Conservation (phyloP, 1,140 invertebrate genomes). For the Zeugodacus cucurbitae region DNA sequence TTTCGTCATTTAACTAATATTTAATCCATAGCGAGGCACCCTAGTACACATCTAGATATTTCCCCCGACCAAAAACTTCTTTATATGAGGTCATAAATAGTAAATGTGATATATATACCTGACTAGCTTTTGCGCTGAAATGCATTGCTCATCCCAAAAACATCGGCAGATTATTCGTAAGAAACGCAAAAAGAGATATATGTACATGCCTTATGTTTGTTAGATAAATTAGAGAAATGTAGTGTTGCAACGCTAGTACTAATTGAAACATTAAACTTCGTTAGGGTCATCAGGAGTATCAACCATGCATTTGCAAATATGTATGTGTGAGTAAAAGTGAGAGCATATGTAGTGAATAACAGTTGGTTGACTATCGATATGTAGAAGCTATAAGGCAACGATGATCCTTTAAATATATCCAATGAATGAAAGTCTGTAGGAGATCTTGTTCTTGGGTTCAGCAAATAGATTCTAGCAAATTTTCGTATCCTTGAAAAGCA, state of each 20-base stretch:
- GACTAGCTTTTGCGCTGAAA: not conserved
- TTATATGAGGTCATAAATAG: not conserved
- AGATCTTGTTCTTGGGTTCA: no score
- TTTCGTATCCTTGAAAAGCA: no score
- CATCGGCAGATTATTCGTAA: not conserved
- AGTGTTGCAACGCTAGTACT: slow-evolving; percentile 44
- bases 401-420: no score
- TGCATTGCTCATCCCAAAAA: not conserved
- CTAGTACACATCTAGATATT: no score
- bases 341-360: no score
- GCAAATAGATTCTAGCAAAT: no score
- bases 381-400: no score
- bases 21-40: no score
- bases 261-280: slow-evolving; percentile 58
- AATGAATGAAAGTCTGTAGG: no score
- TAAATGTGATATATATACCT: slow-evolving; percentile 6
- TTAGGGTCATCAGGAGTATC: slow-evolving; percentile 46
- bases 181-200: not conserved
- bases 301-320: not conserved
- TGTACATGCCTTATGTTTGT: no score
- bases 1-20: no score
- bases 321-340: not conserved
- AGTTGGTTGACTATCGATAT: no score
- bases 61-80: not conserved
- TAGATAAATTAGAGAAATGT: not conserved